These are phyloP conservation scores for Simalia tracyae DNA, from an alignment of 2,797 vertebrate genomes.

Conservation along the genomic window DNA sequence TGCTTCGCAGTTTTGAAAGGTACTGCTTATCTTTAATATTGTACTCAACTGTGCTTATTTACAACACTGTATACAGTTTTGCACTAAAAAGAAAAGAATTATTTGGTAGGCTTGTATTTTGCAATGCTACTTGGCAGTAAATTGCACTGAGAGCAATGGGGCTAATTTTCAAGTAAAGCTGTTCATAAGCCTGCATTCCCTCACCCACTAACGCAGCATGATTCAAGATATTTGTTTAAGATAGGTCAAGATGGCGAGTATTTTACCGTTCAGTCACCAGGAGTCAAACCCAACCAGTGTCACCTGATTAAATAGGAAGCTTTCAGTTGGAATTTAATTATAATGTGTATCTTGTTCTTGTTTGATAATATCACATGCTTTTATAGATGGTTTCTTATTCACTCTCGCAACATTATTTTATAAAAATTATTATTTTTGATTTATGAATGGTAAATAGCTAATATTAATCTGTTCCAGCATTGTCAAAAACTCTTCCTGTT, in stretches of 20 bases:
- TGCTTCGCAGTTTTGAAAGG: background rate
- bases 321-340: background rate
- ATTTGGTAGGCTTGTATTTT: background rate
- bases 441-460: background rate
- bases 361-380: no score
- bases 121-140: background rate
- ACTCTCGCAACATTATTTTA: background rate
- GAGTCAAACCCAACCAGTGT: background rate
- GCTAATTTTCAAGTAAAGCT: background rate
- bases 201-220: background rate
- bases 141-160: background rate
- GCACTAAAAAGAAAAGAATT: no score
- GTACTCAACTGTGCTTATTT: background rate
- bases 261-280: background rate
- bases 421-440: background rate
- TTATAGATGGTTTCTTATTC: background rate
- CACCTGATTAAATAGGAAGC: background rate
- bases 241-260: background rate
- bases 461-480: background rate
- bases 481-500: background rate
- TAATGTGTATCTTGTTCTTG: background rate
- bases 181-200: no score
- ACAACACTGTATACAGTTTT: no score
- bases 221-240: background rate
- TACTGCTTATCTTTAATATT: background rate